Evolutionary conservation across 2,113 vertebrate species (phyloP).

Genomic region (Microcebus ravelobensis): DNA sequence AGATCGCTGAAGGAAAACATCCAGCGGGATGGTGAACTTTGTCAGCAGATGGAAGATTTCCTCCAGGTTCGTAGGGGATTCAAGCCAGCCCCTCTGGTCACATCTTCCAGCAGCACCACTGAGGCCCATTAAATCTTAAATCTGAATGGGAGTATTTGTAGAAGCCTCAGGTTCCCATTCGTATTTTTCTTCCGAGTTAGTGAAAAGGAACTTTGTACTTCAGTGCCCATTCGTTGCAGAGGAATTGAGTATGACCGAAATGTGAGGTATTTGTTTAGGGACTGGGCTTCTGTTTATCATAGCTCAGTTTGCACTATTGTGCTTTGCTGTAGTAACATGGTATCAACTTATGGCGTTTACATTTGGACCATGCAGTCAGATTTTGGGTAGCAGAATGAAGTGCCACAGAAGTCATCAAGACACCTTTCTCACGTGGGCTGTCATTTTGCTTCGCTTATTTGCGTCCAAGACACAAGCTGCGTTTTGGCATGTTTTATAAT

Average conservation of each 20-base stretch:
- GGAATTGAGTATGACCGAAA: rapidly evolving
- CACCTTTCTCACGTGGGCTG: not conserved
- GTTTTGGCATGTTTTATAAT: not conserved
- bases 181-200: not conserved
- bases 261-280: not conserved
- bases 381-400: not conserved
- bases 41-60: constrained; percentile 93
- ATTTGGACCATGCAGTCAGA: not conserved
- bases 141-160: not conserved
- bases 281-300: not conserved
- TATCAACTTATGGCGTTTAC: not conserved
- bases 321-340: not conserved
- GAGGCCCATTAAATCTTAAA: not conserved
- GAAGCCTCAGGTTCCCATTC: constrained; percentile 43
- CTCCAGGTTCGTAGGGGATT: constrained; percentile 89
- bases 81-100: not conserved
- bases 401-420: not conserved
- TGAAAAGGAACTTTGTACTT: not conserved
- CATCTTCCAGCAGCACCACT: not conserved
- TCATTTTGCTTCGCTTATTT: not conserved
- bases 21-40: constrained; percentile 89
- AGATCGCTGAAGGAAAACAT: constrained; percentile 92
- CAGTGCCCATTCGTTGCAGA: not conserved
- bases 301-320: not conserved
- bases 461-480: not conserved